Percentiles rank a stretch among this genome's conserved stretches.
phyloP scores from a whole-genome alignment of 2,888 invertebrate species.

The Hemistola chrysoprasaria region DNA sequence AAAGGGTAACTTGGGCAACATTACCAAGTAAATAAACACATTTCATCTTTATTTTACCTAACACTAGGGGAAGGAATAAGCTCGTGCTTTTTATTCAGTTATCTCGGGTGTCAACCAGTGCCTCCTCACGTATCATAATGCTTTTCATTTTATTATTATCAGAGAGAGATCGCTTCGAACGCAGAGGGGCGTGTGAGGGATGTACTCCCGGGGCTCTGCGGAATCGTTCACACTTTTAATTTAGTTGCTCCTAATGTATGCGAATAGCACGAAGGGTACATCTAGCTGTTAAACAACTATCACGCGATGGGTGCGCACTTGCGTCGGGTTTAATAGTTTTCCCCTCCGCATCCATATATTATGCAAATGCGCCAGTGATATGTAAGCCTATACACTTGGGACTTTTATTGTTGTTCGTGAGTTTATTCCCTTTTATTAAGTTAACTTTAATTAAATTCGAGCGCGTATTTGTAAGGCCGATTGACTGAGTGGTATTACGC shows the following conservation, averaged over 20 bases:
- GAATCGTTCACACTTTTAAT: constrained; percentile 80
- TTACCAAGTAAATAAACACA: constrained; percentile 39
- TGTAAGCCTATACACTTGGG: constrained; percentile 77
- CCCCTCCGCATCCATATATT: constrained; percentile 77
- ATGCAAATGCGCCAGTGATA: constrained; percentile 81
- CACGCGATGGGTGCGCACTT: constrained; percentile 64
- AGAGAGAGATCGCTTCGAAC: constrained; percentile 44
- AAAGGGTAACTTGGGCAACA: constrained; percentile 14
- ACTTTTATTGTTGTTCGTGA: constrained; percentile 77
- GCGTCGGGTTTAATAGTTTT: constrained; percentile 72
- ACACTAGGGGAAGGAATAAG: constrained; percentile 59
- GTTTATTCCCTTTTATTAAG: constrained; percentile 79
- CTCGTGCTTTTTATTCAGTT: constrained; percentile 63
- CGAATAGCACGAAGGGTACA: constrained; percentile 67
- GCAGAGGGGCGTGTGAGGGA: constrained; percentile 42
- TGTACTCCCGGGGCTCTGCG: constrained; percentile 51
- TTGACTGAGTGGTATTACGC: constrained; percentile 74
- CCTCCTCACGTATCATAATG: constrained; percentile 73
- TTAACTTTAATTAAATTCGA: constrained; percentile 81
- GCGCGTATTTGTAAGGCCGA: constrained; percentile 74
- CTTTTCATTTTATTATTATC: constrained; percentile 76
- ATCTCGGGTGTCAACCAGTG: constrained; percentile 63
- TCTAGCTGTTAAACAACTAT: constrained; percentile 75
- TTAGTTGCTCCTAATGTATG: constrained; percentile 79
- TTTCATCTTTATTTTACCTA: constrained; percentile 40